Base-by-base conservation (phyloP, 30 jellyfish, hydroid and myxozoan genomes). In the Cassiopea andromeda region DNA sequence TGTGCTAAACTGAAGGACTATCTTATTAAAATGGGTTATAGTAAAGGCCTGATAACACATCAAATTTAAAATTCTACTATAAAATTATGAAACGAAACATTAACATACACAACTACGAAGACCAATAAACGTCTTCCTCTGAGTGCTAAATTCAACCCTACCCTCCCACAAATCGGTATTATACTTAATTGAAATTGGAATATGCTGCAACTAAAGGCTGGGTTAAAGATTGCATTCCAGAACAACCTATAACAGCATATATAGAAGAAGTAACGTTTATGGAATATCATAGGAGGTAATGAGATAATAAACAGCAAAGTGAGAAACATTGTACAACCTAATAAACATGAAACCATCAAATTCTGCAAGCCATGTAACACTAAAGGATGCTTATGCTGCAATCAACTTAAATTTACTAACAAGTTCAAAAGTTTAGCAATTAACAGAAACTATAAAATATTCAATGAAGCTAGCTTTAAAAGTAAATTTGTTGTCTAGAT, bases 321-420 rank as follows among this genome's bases (percentile, higher is more conserved):
- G 6, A 70, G 5, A 48, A 78, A 2, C 50, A 44, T 0, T 9
- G 7, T 0, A 13, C 14, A 78, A 78, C 59, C 38, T 10, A 78
- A 78, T 14, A 78, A 78, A 78, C 87, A 78, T 44, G 0, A 78
- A 2, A 54, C 1, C 79, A 59, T 17, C 58, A 78, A 78, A 54
- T 78, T n/a, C 44, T 78, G 75, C 44, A 78, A 64, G 57, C 87
- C 87, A 48, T 78, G 87, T 27, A 48, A 78, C 61, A 59, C 76
- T 15, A 78, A 78, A 58, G 87, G 38, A 54, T 27, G 38, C 38
- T 27, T 27, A 27, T 27, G 38, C 38, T 27, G 38, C 38, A 27
- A 27, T 27, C 38, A 27, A 27, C 38, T 27, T 27, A 27, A 27
- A 27, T 27, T 27, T 27, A 27, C 38, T 27, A 27, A 27, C 38